A percentile compares a stretch with the other conserved stretches of the same genome.
Conservation (phyloP, 2,113 vertebrate genomes). For the Okapia johnstoni region DNA sequence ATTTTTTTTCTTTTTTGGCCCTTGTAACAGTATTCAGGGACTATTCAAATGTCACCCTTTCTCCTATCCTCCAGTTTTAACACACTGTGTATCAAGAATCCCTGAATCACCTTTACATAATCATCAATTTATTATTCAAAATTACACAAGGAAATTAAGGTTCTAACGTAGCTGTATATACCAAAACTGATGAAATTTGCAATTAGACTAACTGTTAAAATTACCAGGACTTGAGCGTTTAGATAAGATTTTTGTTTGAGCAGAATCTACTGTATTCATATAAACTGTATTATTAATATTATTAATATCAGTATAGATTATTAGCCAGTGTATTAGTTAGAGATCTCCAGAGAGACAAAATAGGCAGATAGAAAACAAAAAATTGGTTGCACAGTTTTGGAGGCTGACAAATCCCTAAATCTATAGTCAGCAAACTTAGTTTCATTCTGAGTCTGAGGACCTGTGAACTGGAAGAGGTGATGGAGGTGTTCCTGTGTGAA, state of each 20-base stretch:
- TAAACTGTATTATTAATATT: background rate
- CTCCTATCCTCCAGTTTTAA: background rate
- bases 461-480: background rate
- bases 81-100: background rate
- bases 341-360: background rate
- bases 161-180: background rate
- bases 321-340: background rate
- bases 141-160: background rate
- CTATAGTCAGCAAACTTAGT: background rate
- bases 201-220: background rate
- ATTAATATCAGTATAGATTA: background rate
- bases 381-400: background rate
- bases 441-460: background rate
- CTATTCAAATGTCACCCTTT: background rate
- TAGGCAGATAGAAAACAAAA: background rate
- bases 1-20: background rate
- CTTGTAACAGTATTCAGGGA: background rate
- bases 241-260: background rate
- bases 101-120: background rate
- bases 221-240: background rate
- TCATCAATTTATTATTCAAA: background rate
- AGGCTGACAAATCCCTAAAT: background rate
- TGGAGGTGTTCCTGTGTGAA: rapidly evolving
- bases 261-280: background rate
- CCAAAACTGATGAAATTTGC: background rate